phyloP scores from a whole-genome alignment of 2,888 invertebrate species.

The Tupiocoris notatus region DNA sequence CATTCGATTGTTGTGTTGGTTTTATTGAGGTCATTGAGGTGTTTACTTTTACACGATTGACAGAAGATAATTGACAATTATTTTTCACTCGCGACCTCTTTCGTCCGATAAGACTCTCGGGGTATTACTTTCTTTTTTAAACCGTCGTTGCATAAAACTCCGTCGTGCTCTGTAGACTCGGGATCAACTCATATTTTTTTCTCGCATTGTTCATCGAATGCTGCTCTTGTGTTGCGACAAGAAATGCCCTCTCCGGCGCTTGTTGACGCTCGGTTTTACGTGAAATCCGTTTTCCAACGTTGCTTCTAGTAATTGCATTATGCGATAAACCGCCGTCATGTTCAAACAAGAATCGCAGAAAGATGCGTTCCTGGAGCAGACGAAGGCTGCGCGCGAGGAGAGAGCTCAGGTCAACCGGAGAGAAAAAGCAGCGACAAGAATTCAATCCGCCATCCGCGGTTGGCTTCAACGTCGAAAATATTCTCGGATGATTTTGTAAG shows the following conservation, averaged over 20 bases:
- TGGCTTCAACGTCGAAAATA: conserved; percentile 70
- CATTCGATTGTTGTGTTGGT: neutral
- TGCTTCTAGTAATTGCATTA: too few relatives aligned
- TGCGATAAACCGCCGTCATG: conserved; percentile 54
- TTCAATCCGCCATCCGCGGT: conserved; percentile 74
- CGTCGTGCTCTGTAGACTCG: too few relatives aligned
- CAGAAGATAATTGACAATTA: neutral
- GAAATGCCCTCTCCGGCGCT: too few relatives aligned
- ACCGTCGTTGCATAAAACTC: too few relatives aligned
- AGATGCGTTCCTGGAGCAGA: conserved; percentile 80
- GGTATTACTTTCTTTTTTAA: too few relatives aligned
- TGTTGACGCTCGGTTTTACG: too few relatives aligned
- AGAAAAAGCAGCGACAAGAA: conserved; percentile 69
- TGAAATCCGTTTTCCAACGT: too few relatives aligned
- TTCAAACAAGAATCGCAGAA: conserved; percentile 68
- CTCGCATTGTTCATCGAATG: too few relatives aligned
- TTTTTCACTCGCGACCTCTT: neutral
- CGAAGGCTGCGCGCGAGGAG: conserved; percentile 86
- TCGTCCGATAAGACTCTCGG: too few relatives aligned
- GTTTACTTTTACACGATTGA: neutral
- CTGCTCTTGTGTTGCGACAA: too few relatives aligned
- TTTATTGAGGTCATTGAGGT: neutral
- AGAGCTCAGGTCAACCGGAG: conserved; percentile 79
- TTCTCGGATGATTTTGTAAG: conserved; percentile 68
- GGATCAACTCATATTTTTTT: neutral